Conservation (phyloP, 2,113 vertebrate species). For the Etheostoma spectabile region DNA sequence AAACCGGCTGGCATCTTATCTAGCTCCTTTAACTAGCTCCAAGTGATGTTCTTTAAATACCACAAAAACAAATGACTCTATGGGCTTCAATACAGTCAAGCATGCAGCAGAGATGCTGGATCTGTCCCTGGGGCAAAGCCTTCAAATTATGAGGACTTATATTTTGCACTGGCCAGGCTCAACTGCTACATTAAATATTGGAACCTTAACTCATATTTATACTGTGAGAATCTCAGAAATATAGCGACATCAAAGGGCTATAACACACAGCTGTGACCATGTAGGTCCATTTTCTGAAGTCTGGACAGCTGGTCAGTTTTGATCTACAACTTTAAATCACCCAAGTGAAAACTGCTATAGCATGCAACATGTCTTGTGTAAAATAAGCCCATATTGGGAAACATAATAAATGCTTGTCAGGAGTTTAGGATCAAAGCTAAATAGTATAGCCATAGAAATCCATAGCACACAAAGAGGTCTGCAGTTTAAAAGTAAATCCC, state of each 20-base stretch:
- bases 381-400: slow-evolving; percentile 54
- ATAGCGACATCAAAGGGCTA: slow-evolving; percentile 50
- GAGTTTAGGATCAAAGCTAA: slow-evolving; percentile 58
- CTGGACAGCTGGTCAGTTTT: slow-evolving; percentile 49
- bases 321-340: slow-evolving; percentile 51
- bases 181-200: background rate
- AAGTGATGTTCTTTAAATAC: slow-evolving; percentile 45
- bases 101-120: background rate
- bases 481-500: slow-evolving; percentile 60
- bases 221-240: slow-evolving; percentile 48
- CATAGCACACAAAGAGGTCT: slow-evolving; percentile 15
- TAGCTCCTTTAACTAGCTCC: slow-evolving; percentile 26
- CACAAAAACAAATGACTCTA: slow-evolving; percentile 49
- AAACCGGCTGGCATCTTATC: slow-evolving; percentile 44
- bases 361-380: slow-evolving; percentile 54
- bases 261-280: slow-evolving; percentile 52
- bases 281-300: slow-evolving; percentile 37
- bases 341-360: slow-evolving; percentile 36
- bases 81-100: background rate
- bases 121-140: slow-evolving; percentile 34
- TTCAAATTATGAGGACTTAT: slow-evolving; percentile 38
- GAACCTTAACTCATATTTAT: slow-evolving; percentile 35
- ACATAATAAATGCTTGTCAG: slow-evolving; percentile 49
- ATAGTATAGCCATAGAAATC: slow-evolving; percentile 39
- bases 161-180: slow-evolving; percentile 4